These are phyloP conservation scores for Caenorhabditis sp. DNA, from an alignment of 2,888 invertebrate species.

Conservation along the genomic window DNA sequence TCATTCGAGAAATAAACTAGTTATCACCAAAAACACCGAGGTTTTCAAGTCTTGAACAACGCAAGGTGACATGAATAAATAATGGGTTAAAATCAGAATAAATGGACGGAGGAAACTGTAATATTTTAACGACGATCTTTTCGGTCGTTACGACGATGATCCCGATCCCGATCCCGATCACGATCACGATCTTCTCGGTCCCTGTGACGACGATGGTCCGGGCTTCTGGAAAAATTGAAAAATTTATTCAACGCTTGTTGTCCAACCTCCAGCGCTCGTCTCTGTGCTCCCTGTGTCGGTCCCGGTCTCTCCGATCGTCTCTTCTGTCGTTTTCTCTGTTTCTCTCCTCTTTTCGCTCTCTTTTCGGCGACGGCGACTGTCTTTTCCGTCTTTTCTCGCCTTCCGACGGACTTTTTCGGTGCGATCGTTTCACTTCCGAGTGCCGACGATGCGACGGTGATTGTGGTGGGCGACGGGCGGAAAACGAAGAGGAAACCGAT, in stretches of 20 bases:
- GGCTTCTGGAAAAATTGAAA: slow-evolving; percentile 9
- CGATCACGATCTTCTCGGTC: background rate
- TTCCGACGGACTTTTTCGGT: too few species aligned
- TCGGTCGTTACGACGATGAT: slow-evolving; percentile 2
- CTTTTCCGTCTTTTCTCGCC: slow-evolving; percentile 16
- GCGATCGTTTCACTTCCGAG: too few species aligned
- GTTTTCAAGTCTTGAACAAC: too few species aligned
- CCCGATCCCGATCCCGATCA: background rate
- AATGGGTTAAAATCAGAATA: too few species aligned
- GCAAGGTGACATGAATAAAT: too few species aligned
- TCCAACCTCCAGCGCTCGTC: slow-evolving; percentile 4
- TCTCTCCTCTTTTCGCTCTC: slow-evolving; percentile 45
- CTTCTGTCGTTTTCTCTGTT: slow-evolving; percentile 14
- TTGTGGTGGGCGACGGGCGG: too few species aligned
- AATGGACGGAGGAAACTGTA: too few species aligned
- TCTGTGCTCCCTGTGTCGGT: background rate
- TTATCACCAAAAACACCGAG: too few species aligned
- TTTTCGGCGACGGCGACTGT: slow-evolving; percentile 39
- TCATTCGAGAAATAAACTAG: too few species aligned
- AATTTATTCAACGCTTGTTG: background rate
- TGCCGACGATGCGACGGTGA: too few species aligned
- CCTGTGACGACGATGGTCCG: background rate
- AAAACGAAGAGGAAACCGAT: too few species aligned
- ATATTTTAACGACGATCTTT: slow-evolving; percentile 18
- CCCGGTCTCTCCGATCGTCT: slow-evolving; percentile 21